A percentile compares a stretch with the other conserved stretches of the same genome.
Conservation (phyloP, 1,140 invertebrate genomes). For the Geopemphigus sp. region DNA sequence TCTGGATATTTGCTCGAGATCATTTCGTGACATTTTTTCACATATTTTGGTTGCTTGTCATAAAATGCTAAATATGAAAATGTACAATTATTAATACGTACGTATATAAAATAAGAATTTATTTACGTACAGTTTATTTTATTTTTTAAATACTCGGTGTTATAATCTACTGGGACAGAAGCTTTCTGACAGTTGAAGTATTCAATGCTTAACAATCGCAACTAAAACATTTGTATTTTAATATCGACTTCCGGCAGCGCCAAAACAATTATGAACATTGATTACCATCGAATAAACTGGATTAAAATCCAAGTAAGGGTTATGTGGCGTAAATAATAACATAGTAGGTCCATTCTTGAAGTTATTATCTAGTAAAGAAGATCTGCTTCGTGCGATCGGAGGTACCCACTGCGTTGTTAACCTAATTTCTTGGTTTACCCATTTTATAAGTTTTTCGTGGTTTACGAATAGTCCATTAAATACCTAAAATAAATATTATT, state of each 20-base stretch:
- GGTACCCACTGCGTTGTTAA: constrained; percentile 64
- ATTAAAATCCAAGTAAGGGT: constrained; percentile 47
- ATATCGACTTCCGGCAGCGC: background rate
- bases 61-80: constrained; percentile 24
- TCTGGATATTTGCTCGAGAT: constrained; percentile 14
- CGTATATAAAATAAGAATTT: too few species aligned
- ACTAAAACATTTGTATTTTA: constrained; percentile 16
- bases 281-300: constrained; percentile 50
- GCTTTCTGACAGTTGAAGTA: constrained; percentile 20
- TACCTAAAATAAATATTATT: constrained; percentile 33
- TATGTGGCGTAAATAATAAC: constrained; percentile 68
- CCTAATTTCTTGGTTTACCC: constrained; percentile 62
- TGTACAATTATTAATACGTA: background rate
- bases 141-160: constrained; percentile 6
- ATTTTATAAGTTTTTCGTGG: constrained; percentile 59
- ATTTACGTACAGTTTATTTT: constrained; percentile 19
- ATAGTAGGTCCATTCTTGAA: constrained; percentile 66
- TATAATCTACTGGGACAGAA: constrained; percentile 22
- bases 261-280: background rate
- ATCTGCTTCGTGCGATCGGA: constrained; percentile 64
- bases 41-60: constrained; percentile 5
- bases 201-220: constrained; percentile 36
- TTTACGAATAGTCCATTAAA: constrained; percentile 50
- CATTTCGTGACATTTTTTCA: constrained; percentile 18
- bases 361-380: constrained; percentile 58